Evolutionary conservation across 2,797 vertebrate genomes (phyloP).

Genomic region (Chaetophractus vellerosus): DNA sequence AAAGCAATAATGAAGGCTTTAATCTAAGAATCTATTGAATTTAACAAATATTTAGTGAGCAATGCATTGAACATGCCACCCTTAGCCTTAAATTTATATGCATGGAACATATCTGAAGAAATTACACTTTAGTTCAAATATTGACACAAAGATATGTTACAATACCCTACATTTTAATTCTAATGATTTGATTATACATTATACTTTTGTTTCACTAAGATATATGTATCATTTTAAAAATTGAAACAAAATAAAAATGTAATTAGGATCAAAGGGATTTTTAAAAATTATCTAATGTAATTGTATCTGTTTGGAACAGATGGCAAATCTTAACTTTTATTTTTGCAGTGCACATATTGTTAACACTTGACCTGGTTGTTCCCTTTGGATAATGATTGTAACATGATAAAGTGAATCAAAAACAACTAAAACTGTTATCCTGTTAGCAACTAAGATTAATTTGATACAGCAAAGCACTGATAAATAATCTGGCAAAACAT

Average conservation of each 20-base stretch:
- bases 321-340: conserved; percentile 85
- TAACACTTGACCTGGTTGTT: conserved; percentile 89
- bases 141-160: background rate
- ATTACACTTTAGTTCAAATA: conserved; percentile 65
- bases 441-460: conserved; percentile 82
- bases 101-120: conserved; percentile 51
- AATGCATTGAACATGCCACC: background rate
- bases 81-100: conserved; percentile 37
- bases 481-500: conserved; percentile 77
- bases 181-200: conserved; percentile 45
- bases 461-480: conserved; percentile 78
- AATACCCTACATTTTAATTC: conserved; percentile 27
- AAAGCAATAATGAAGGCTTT: conserved; percentile 58
- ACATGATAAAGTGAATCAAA: conserved; percentile 78
- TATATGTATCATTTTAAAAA: conserved; percentile 56
- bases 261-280: conserved; percentile 58
- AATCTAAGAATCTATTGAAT: conserved; percentile 69
- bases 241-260: conserved; percentile 46
- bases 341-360: conserved; percentile 87
- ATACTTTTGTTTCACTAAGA: conserved; percentile 70
- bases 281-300: conserved; percentile 64
- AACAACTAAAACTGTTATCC: conserved; percentile 80
- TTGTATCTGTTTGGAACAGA: conserved; percentile 88
- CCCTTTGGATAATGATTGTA: conserved; percentile 87
- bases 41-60: conserved; percentile 68